Evolutionary conservation across 2,113 vertebrate genomes (phyloP), one percentile per base, ranked within the genome.

Genomic region (Lycocorax pyrrhopterus): DNA sequence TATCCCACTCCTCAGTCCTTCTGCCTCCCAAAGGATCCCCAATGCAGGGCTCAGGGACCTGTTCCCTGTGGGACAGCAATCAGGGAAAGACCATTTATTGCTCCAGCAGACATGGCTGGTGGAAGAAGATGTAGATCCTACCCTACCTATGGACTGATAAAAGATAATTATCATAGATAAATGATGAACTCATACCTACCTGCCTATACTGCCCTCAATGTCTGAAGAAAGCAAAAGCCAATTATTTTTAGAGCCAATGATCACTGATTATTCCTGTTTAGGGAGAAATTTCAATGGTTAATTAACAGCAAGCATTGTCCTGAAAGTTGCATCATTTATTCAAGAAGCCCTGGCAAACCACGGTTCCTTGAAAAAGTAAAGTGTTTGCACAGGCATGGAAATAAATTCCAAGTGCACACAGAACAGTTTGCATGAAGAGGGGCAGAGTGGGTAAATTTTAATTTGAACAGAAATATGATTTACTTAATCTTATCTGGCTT

Each of bases 401-500:
- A 91, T 79, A 75, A 51, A 81, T 75, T 32, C 68, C n/a, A 78
- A 60, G 78, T 41, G 46, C 35, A 68, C 21, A 74, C 73, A 75
- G 44, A 90, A 56, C 23, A 69, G 49, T 84, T 89, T 75, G n/a
- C 51, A 49, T 86, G 52, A 73, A 77, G 75, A 87, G 16, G 33
- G 60, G 13, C 35, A 75, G 62, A 26, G 30, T 4, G 9, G 44
- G 4, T 72, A 84, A 78, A 27, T 75, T 72, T 55, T 63, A 76
- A 90, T 35, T 63, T 67, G 72, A 88, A 67, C 19, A 82, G 74
- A 91, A 87, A 59, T 66, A 41, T 35, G 39, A 41, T 89, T 93
- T 82, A 67, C 43, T 52, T 32, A 79, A 72, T 92, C 88, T 96
- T 95, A 95, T 95, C 86, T 93, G 53, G 32, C 62, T 95, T 89